Percentiles rank a stretch among this genome's conserved stretches.
Evolutionary conservation across 2,113 vertebrate genomes (phyloP).

Genomic region (Tricholaema leucomelas): DNA sequence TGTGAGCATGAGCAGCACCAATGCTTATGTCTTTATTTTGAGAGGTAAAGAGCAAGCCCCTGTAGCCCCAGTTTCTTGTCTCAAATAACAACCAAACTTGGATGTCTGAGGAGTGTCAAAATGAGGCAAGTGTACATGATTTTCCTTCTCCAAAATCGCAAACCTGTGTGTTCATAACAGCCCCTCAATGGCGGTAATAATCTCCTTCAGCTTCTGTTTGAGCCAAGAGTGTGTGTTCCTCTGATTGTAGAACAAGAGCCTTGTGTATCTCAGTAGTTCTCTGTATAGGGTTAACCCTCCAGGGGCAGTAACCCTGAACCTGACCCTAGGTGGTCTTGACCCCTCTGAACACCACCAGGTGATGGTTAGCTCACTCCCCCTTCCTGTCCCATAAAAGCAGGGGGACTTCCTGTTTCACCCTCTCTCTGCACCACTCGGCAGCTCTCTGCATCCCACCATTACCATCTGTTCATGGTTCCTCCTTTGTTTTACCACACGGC

Average conservation of each 20-base stretch:
- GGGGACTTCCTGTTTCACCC: no score
- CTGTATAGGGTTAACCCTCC: no score
- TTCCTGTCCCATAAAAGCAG: no score
- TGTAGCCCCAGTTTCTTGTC: background rate
- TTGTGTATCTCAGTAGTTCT: background rate
- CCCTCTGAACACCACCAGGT: no score
- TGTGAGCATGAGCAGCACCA: background rate
- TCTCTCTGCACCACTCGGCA: no score
- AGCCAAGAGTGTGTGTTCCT: background rate
- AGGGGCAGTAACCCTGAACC: no score
- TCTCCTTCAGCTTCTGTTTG: rapidly evolving
- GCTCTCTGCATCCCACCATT: no score
- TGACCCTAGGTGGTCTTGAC: no score
- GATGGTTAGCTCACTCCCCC: no score
- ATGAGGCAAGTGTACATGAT: background rate
- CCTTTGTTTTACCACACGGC: no score
- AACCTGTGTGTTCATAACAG: background rate
- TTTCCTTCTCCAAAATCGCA: background rate
- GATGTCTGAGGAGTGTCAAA: background rate
- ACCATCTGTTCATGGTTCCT: no score
- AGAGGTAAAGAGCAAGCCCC: background rate
- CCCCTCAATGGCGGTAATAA: background rate
- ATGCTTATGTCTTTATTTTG: background rate
- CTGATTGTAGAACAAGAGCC: background rate
- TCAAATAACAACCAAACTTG: background rate